Evolutionary conservation across 2,888 invertebrate species (phyloP), one percentile per base, ranked within the genome.

Genomic region (Autographa pulchrina): DNA sequence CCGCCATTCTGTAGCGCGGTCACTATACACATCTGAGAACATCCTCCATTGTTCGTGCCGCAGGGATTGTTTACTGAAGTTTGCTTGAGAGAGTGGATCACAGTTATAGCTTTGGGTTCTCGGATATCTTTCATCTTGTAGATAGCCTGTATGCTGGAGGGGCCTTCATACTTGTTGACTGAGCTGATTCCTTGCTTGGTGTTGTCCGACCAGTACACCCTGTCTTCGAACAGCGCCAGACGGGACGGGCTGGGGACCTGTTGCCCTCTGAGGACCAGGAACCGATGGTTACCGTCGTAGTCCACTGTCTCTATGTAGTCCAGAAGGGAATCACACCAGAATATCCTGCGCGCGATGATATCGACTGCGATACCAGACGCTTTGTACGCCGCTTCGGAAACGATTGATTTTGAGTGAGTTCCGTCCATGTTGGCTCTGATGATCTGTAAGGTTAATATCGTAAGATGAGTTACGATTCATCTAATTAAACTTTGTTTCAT

Each of bases 301-400:
- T 99, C 98, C 0, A 99, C 98, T 0, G 99, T 98, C 89, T 99
- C 99, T 78, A 99, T 99, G 90, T 99, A 99, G 93, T 99, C 99
- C 67, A 99, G 94, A 16, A 99, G 95, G 0, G 99, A 98, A 91
- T 99, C 99, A 87, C 99, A 99, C 99, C 99, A 99, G 93, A 98
- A 99, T 9, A 99, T 97, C 64, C 99, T 95, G 86, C 98, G 97
- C 0, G 98, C 97, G 32, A 99, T 97, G n/a, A 98, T 97, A 92
- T 99, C 99, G 0, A 99, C 97, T 0, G 99, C 97, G 13, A 99
- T 97, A 5, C 99, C 99, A 1, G 98, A 98, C 0, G 99, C 99
- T 91, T 98, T 98, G 91, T 99, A 99, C 0, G 99, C 98, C 0
- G 99, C 99, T 88, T 99, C 98, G 0, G 98, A 98, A 0, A 99